Percentiles rank a stretch among this genome's conserved stretches.
phyloP scores from a whole-genome alignment of 1,140 invertebrate genomes.

The Macrostomum lignano region DNA sequence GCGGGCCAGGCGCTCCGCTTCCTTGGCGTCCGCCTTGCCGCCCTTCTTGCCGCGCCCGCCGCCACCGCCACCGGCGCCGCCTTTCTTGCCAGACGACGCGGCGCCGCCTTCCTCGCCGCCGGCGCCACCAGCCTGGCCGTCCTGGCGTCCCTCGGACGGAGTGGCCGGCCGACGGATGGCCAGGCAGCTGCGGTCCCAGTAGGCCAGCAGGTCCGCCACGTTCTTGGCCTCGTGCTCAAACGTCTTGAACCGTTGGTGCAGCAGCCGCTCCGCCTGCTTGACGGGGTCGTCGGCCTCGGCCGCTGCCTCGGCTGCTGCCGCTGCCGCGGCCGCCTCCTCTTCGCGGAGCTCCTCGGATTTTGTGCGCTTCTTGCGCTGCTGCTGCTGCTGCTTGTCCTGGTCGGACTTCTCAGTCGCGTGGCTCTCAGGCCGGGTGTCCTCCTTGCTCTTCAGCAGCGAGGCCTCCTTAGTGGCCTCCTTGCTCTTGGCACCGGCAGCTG shows the following conservation, averaged over 20 bases:
- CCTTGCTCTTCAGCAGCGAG: not conserved
- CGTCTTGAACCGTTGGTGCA: constrained; percentile 24
- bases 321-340: constrained; percentile 7
- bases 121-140: too few species aligned
- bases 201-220: constrained; percentile 17
- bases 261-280: constrained; percentile 16
- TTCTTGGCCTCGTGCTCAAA: constrained; percentile 23
- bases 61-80: too few species aligned
- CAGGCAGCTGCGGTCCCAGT: constrained; percentile 21
- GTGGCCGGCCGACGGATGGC: constrained; percentile 13
- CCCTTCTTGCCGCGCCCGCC: too few species aligned
- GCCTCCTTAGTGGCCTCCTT: constrained; percentile 6
- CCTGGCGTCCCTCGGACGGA: too few species aligned
- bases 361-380: constrained; percentile 4
- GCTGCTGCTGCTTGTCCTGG: constrained; percentile 7
- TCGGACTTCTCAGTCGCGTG: constrained; percentile 16
- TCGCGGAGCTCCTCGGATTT: constrained; percentile 9
- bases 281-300: constrained; percentile 10
- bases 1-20: too few species aligned
- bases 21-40: too few species aligned
- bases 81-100: too few species aligned
- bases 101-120: too few species aligned
- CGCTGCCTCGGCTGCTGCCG: constrained; percentile 7
- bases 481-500: too few species aligned
- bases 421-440: constrained; percentile 15